Percentiles rank a stretch among this genome's conserved stretches.
phyloP scores from a whole-genome alignment of 1,140 invertebrate species.

The Eupristina koningsbergeri region DNA sequence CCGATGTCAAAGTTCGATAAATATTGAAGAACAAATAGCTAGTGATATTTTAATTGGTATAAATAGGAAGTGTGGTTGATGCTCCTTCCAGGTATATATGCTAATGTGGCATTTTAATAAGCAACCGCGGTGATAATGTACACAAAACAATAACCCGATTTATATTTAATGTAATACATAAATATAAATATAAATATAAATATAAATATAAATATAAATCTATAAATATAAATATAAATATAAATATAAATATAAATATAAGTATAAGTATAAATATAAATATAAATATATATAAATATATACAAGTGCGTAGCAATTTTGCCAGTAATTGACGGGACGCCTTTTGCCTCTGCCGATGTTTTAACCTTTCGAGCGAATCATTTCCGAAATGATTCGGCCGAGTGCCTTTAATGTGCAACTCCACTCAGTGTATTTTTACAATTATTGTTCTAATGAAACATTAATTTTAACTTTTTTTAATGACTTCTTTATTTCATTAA shows the following conservation, averaged over 20 bases:
- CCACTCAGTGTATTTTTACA: constrained; percentile 42
- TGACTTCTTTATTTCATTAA: neutral
- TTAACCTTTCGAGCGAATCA: constrained; percentile 25
- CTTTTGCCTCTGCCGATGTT: constrained; percentile 66
- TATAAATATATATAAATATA: neutral
- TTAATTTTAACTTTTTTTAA: constrained; percentile 11
- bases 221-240: no score
- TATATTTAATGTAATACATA: no score
- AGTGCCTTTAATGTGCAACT: constrained; percentile 29
- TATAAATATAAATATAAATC: neutral
- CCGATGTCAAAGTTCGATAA: neutral
- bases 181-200: no score
- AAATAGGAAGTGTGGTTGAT: neutral
- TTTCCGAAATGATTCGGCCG: constrained; percentile 5
- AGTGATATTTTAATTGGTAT: neutral
- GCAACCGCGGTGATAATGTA: neutral
- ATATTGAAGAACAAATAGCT: constrained; percentile 5
- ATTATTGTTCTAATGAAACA: constrained; percentile 26
- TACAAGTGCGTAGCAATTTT: constrained; percentile 3
- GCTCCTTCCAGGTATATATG: neutral
- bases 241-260: neutral
- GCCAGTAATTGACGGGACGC: constrained; percentile 54
- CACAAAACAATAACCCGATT: no score
- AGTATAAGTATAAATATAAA: no score
- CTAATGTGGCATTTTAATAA: neutral